Percentiles rank a stretch among this genome's conserved stretches.
Conservation (phyloP, 2,797 vertebrate genomes). For the Alcedo quadribrachys region DNA sequence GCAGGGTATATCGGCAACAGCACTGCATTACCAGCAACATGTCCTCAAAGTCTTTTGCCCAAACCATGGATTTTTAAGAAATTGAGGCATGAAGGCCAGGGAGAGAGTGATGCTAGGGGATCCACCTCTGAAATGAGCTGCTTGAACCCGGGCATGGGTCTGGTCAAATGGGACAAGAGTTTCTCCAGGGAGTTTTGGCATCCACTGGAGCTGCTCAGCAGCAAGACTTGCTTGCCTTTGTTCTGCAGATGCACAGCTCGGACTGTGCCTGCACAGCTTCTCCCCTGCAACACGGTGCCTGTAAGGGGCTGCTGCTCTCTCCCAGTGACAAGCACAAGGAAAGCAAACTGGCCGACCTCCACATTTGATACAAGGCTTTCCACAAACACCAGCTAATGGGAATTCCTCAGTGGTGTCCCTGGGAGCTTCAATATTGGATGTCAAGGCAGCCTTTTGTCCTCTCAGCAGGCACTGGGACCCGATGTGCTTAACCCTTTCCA, state of each 20-base stretch:
- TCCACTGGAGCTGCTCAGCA: not conserved
- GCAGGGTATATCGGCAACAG: not conserved
- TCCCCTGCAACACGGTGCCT: not conserved
- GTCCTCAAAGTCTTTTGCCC: not conserved
- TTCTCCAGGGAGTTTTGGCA: not conserved
- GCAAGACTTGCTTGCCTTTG: not conserved
- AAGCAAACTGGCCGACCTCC: conserved; percentile 4
- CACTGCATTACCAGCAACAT: fast-evolving
- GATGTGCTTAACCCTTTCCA: conserved; percentile 54
- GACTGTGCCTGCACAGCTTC: fast-evolving
- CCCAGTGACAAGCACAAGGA: not conserved
- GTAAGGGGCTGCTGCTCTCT: conserved; percentile 20
- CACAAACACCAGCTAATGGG: conserved; percentile 68
- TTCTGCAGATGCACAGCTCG: not conserved
- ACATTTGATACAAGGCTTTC: conserved; percentile 45
- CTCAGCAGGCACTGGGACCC: conserved; percentile 22
- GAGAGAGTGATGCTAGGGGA: not conserved
- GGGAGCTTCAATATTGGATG: conserved; percentile 69
- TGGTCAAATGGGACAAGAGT: not conserved
- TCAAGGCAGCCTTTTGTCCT: conserved; percentile 63
- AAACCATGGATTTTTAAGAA: not conserved
- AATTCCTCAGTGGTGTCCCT: conserved; percentile 69
- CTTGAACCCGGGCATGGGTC: fast-evolving
- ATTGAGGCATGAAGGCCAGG: not conserved
- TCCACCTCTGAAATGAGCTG: not conserved